Conservation (phyloP, 2,797 vertebrate species). For the Poecile montanus region DNA sequence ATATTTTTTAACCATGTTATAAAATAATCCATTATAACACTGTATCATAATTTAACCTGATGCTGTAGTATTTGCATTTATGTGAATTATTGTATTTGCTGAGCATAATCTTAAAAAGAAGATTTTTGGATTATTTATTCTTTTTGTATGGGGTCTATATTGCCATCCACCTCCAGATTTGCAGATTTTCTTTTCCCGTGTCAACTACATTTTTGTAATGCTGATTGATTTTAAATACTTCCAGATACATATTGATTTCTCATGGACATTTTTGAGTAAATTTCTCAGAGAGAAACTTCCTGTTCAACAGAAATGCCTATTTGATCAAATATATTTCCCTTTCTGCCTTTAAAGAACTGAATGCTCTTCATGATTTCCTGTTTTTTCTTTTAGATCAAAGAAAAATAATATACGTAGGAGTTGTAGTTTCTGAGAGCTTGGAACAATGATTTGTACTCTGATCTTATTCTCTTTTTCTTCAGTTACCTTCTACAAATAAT, state of each 20-base stretch:
- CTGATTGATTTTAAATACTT: neutral
- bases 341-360: neutral
- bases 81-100: neutral
- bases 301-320: neutral
- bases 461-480: neutral
- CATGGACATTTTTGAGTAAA: neutral
- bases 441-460: neutral
- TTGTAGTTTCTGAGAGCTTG: neutral
- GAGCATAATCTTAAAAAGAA: neutral
- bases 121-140: neutral
- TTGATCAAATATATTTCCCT: neutral
- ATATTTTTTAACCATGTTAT: neutral
- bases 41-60: neutral
- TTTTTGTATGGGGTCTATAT: neutral
- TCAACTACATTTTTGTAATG: neutral
- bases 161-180: neutral
- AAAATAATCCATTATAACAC: neutral
- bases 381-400: neutral
- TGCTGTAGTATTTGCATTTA: neutral
- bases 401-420: neutral
- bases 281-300: neutral
- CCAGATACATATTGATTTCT: neutral
- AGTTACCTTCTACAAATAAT: neutral
- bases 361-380: neutral
- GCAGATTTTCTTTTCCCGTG: neutral